These are phyloP conservation scores for Cololabis saira DNA, from an alignment of 2,113 vertebrate genomes.

Conservation along the genomic window DNA sequence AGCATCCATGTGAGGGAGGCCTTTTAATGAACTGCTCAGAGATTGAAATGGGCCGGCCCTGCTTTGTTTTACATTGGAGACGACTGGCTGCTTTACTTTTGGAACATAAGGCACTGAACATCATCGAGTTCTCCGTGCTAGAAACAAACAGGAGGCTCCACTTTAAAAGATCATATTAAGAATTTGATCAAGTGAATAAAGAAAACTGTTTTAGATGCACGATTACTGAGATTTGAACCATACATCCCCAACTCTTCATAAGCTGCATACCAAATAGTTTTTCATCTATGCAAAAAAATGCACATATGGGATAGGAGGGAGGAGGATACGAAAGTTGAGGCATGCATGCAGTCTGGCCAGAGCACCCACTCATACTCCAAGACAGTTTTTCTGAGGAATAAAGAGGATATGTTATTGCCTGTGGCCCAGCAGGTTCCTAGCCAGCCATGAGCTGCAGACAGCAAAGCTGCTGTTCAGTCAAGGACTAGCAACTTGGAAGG, in stretches of 20 bases:
- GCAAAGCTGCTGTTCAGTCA: constrained; percentile 39
- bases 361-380: constrained; percentile 48
- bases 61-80: constrained; percentile 56
- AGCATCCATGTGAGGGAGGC: constrained; percentile 54
- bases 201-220: constrained; percentile 11
- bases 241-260: constrained; percentile 17
- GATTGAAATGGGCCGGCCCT: constrained; percentile 66
- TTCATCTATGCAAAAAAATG: constrained; percentile 43
- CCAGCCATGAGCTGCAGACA: constrained; percentile 34
- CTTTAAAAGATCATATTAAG: constrained; percentile 2
- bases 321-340: constrained; percentile 38
- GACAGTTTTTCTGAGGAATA: constrained; percentile 54
- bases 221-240: constrained; percentile 12
- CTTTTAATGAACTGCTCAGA: constrained; percentile 69
- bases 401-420: constrained; percentile 55
- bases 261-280: constrained; percentile 44
- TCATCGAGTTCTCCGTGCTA: not conserved
- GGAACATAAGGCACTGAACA: constrained; percentile 1
- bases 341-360: constrained; percentile 10
- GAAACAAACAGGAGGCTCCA: constrained; percentile 6
- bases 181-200: constrained; percentile 9
- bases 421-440: constrained; percentile 34
- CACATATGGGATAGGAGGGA: constrained; percentile 26
- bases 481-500: constrained; percentile 29
- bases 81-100: constrained; percentile 25